These are phyloP conservation scores for Callopanchax toddi DNA, from an alignment of 2,113 vertebrate species.

Conservation along the genomic window DNA sequence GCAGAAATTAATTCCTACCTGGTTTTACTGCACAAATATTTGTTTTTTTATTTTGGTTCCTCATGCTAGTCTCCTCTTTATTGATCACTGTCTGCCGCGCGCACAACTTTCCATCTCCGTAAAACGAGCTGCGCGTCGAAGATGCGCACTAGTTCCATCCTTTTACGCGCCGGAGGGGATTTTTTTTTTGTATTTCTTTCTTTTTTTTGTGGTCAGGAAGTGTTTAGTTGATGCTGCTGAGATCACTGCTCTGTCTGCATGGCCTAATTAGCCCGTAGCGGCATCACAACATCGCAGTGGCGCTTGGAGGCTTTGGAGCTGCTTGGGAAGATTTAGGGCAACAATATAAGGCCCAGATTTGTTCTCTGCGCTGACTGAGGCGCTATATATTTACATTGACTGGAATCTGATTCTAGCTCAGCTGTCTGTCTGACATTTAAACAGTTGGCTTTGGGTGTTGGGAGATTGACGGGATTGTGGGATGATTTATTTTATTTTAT, in stretches of 20 bases:
- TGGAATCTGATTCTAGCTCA: no score
- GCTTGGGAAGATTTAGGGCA: slow-evolving; percentile 50
- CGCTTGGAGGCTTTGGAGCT: slow-evolving; percentile 53
- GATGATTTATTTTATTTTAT: slow-evolving; percentile 10
- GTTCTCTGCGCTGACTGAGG: no score
- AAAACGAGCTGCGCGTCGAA: slow-evolving; percentile 39
- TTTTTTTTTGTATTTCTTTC: neutral
- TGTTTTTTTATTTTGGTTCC: neutral
- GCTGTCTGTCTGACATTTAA: slow-evolving; percentile 48
- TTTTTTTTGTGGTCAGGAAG: slow-evolving; percentile 54
- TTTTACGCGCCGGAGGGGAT: slow-evolving; percentile 14
- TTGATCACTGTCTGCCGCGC: slow-evolving; percentile 31
- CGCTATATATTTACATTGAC: slow-evolving; percentile 18
- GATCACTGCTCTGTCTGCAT: slow-evolving; percentile 56
- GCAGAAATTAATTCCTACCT: slow-evolving; percentile 1
- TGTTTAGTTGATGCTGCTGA: slow-evolving; percentile 50
- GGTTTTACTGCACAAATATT: slow-evolving; percentile 10
- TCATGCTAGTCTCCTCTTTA: neutral
- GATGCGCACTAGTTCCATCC: slow-evolving; percentile 32
- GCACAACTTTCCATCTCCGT: slow-evolving; percentile 23
- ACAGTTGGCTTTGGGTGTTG: neutral
- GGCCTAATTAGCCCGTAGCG: slow-evolving; percentile 65
- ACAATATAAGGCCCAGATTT: neutral
- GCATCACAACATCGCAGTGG: slow-evolving; percentile 45
- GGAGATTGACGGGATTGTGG: slow-evolving; percentile 25